Evolutionary conservation across 2,113 vertebrate genomes (phyloP).

Genomic region (Plestiodon gilberti): DNA sequence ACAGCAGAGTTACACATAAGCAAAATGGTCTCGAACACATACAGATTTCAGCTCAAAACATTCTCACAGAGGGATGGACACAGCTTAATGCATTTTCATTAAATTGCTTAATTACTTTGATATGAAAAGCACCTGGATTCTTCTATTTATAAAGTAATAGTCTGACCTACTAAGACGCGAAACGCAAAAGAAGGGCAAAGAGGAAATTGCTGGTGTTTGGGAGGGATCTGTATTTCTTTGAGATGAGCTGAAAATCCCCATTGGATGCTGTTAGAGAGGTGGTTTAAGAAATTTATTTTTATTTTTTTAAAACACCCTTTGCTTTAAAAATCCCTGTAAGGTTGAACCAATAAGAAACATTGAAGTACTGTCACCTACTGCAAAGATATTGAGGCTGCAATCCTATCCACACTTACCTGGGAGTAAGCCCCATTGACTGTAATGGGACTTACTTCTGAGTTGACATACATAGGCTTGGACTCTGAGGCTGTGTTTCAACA

Average conservation of each 20-base stretch:
- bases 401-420: too few relatives aligned
- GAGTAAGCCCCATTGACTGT: too few relatives aligned
- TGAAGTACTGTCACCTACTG: background rate
- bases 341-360: background rate
- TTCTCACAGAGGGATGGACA: slow-evolving; percentile 65
- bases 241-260: slow-evolving; percentile 32
- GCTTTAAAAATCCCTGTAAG: background rate
- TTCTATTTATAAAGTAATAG: slow-evolving; percentile 66
- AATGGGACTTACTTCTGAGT: too few relatives aligned
- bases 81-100: slow-evolving; percentile 74
- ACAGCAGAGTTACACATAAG: slow-evolving; percentile 76
- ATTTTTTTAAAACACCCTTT: background rate
- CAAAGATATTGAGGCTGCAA: background rate
- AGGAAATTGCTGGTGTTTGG: slow-evolving; percentile 51
- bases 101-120: slow-evolving; percentile 75
- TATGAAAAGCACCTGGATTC: slow-evolving; percentile 71
- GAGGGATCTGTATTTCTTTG: slow-evolving; percentile 42
- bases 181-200: slow-evolving; percentile 28
- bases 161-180: slow-evolving; percentile 62
- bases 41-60: slow-evolving; percentile 48
- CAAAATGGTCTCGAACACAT: slow-evolving; percentile 27
- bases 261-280: slow-evolving; percentile 16
- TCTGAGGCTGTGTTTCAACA: background rate
- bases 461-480: too few relatives aligned
- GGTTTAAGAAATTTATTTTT: too few relatives aligned